These are phyloP conservation scores for Manduca sexta DNA, from an alignment of 1,140 invertebrate genomes.

Conservation along the genomic window DNA sequence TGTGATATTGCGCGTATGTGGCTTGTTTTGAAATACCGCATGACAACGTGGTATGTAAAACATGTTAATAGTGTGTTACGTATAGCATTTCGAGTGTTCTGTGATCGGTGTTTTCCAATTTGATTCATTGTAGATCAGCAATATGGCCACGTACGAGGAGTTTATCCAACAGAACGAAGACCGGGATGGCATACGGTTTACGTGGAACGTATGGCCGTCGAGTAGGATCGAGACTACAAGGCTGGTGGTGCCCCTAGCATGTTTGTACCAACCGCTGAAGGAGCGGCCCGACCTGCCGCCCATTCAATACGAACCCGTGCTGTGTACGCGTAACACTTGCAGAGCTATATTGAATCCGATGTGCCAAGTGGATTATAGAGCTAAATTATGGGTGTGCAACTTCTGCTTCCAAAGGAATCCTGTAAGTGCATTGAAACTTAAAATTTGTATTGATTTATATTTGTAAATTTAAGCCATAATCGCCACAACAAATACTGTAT, in stretches of 20 bases:
- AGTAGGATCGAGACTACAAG: conserved; percentile 95
- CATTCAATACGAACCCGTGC: conserved; percentile 97
- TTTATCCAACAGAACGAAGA: conserved; percentile 99
- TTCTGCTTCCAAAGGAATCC: conserved; percentile 99
- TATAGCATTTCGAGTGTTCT: conserved; percentile 9
- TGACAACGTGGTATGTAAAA: conserved; percentile 42
- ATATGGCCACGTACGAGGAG: conserved; percentile 93
- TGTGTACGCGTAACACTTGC: conserved; percentile 94
- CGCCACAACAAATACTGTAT: too few relatives aligned
- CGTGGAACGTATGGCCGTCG: conserved; percentile 99
- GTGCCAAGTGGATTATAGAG: conserved; percentile 97
- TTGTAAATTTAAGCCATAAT: too few relatives aligned
- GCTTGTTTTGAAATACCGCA: conserved; percentile 18
- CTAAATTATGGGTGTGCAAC: conserved; percentile 99
- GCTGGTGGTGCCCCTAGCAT: conserved; percentile 95
- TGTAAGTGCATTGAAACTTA: too few relatives aligned
- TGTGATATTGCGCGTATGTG: conserved; percentile 22
- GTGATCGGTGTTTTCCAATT: conserved; percentile 19
- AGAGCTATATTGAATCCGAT: conserved; percentile 97
- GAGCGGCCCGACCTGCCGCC: conserved; percentile 94
- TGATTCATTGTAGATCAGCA: conserved; percentile 42
- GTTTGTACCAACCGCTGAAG: conserved; percentile 96
- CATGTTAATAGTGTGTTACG: conserved; percentile 1
- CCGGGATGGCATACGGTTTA: conserved; percentile 96
- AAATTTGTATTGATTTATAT: too few relatives aligned